Evolutionary conservation across 2,113 vertebrate species (phyloP).

Genomic region (Todiramphus chloris): DNA sequence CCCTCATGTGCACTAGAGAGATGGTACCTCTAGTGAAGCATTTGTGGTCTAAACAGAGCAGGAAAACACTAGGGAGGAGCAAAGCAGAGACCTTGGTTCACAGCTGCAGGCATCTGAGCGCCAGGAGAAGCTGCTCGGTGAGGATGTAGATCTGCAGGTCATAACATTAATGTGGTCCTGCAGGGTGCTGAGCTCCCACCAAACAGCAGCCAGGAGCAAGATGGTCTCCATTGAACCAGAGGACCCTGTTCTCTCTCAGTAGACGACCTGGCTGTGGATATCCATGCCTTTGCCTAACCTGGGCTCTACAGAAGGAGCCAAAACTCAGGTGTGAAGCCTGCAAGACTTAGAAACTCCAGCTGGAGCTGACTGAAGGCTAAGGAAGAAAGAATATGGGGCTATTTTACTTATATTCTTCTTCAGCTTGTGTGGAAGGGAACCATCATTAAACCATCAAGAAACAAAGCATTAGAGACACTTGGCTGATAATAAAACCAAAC

Average conservation of each 20-base stretch:
- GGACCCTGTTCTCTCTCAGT: neutral
- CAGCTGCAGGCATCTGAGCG: too few species aligned
- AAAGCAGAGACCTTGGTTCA: neutral
- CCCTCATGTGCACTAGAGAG: accelerated
- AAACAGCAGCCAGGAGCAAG: neutral
- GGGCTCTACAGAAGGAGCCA: neutral
- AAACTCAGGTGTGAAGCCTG: neutral
- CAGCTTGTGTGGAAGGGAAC: neutral
- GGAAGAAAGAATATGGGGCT: neutral
- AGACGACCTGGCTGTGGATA: neutral
- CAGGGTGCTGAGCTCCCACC: neutral
- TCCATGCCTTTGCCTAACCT: neutral
- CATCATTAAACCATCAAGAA: neutral
- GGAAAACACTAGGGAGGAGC: neutral
- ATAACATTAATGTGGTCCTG: neutral
- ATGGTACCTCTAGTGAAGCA: accelerated
- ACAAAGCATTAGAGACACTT: neutral
- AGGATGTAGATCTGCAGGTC: neutral
- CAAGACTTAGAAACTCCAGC: neutral
- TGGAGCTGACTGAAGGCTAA: neutral
- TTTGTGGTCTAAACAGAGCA: neutral
- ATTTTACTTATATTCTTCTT: neutral
- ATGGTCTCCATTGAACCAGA: accelerated
- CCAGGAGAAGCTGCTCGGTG: neutral
- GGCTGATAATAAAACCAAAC: neutral